Evolutionary conservation across 2,888 invertebrate genomes (phyloP), one percentile per base, ranked within the genome.

Genomic region (Tholera decimalis): DNA sequence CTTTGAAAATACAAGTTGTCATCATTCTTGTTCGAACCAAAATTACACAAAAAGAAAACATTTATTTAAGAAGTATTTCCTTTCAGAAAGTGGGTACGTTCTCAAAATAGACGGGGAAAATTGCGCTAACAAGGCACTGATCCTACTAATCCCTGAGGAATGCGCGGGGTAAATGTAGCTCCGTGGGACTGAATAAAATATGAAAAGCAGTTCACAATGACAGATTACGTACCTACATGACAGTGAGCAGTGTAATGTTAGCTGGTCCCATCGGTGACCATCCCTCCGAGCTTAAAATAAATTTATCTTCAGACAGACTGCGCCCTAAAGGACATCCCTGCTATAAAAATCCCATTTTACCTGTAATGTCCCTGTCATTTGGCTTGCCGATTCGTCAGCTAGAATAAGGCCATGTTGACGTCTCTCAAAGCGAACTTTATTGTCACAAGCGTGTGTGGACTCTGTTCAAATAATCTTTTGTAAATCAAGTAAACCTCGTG

Each of bases 51-150:
- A 57, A 74, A 72, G 56, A 66, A 73, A 71, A 71, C 43, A 65
- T 71, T 76, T 55, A 55, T 70, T 46, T 76, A 46, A 46, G 57
- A 75, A 63, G 53, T 51, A 69, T 62, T 75, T 44, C 51, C 53
- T 54, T 65, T 53, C 44, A 33, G 72, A 71, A 65, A 56, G 58
- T 51, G 51, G 30, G 18, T 50, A 54, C 50, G 59, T 37, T 49
- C 47, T 58, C 66, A 47, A 41, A 59, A 73, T 55, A 62, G 51
- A 56, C 44, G 61, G 57, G 20, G 73, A 54, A 55, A 74, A 74
- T 73, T 56, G 73, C 55, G 51, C 43, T 73, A 75, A 77, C 73
- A 73, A 77, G 73, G 55, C 49, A 67, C 62, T 73, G 77, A 75
- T 62, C 73, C 62, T 20, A 24, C 62, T 67, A 62, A 75, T 77